phyloP scores from a whole-genome alignment of 2,888 invertebrate genomes.

The Anorthoa munda region DNA sequence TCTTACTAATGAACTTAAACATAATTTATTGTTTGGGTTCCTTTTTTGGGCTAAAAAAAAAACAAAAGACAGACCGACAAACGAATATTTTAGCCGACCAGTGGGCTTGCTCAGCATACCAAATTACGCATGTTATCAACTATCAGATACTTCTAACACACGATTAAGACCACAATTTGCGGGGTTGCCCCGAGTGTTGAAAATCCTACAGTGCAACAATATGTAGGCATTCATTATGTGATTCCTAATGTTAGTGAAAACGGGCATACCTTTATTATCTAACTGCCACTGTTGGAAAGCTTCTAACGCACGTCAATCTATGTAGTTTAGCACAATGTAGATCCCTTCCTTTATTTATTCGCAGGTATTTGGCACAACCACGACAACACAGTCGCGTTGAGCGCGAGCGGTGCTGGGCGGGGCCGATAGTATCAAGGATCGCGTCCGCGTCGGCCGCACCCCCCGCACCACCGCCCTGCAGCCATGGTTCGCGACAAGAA shows the following conservation, averaged over 20 bases:
- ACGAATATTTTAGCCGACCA: not conserved
- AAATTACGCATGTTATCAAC: constrained; percentile 24
- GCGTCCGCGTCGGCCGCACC: constrained; percentile 80
- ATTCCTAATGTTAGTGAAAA: too few relatives aligned
- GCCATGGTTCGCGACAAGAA: constrained; percentile 90
- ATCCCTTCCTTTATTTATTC: constrained; percentile 18
- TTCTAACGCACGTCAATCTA: constrained; percentile 36
- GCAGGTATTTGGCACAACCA: constrained; percentile 89
- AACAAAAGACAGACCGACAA: constrained; percentile 3
- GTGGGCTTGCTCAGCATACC: constrained; percentile 16
- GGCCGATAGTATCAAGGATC: constrained; percentile 88
- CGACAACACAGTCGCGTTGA: constrained; percentile 85
- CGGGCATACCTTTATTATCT: not conserved
- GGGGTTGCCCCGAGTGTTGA: too few relatives aligned
- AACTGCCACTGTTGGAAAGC: constrained; percentile 5
- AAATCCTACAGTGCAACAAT: too few relatives aligned
- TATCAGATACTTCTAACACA: too few relatives aligned
- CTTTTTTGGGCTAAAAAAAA: not conserved
- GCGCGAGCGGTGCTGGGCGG: constrained; percentile 80
- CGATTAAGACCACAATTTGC: too few relatives aligned
- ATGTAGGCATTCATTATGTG: too few relatives aligned
- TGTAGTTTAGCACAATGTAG: constrained; percentile 41
- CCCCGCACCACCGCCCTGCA: constrained; percentile 75
- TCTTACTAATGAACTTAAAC: too few relatives aligned
- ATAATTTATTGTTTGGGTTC: too few relatives aligned